Conservation (phyloP, 2,113 vertebrate genomes). For the Chascanopsetta lugubris region DNA sequence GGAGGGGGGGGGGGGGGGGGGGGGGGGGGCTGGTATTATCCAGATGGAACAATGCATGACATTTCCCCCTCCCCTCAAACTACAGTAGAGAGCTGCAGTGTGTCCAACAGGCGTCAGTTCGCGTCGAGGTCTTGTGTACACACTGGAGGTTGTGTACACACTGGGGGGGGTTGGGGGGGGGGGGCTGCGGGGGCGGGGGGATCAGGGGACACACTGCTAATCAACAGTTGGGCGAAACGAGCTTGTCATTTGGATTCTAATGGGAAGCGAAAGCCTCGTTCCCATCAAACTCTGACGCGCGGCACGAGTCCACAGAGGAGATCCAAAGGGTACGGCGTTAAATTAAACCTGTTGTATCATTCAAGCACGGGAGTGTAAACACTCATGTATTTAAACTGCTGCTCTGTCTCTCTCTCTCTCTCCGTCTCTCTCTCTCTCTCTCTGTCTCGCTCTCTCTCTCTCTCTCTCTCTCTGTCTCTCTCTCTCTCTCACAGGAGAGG, state of each 20-base stretch:
- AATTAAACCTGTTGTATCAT: conserved; percentile 17
- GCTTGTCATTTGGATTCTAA: neutral
- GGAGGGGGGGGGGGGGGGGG: no score
- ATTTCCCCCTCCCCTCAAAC: neutral
- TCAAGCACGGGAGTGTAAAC: conserved; percentile 15
- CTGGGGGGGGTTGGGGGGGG: neutral
- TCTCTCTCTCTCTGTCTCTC: no score
- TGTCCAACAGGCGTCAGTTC: neutral
- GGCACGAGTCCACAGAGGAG: neutral
- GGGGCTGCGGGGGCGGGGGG: no score
- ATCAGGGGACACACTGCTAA: neutral
- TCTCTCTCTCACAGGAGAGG: conserved; percentile 22
- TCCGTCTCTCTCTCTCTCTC: no score
- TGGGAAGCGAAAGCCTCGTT: neutral
- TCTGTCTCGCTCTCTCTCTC: no score
- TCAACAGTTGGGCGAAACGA: neutral
- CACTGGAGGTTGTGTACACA: neutral
- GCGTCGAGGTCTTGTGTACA: neutral
- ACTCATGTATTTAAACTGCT: conserved; percentile 23
- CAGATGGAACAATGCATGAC: neutral
- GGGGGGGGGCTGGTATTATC: neutral
- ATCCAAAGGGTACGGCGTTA: conserved; percentile 6
- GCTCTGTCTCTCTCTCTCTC: no score
- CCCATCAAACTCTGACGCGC: neutral
- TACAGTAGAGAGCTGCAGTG: neutral